These are phyloP conservation scores for Megalops atlanticus DNA, from an alignment of 2,113 vertebrate species.

Conservation along the genomic window DNA sequence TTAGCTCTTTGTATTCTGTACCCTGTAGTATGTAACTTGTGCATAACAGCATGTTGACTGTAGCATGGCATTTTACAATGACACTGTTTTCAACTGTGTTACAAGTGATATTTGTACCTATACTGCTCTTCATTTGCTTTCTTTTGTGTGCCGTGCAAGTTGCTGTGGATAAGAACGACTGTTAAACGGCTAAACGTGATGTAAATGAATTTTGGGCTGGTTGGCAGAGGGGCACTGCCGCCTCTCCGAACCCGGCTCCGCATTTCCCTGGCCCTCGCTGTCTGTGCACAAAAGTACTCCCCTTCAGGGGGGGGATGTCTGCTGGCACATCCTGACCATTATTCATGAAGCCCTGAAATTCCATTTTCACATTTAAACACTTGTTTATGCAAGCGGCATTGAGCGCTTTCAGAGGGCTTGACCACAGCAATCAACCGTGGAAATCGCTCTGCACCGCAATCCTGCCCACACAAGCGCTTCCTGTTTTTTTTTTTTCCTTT, in stretches of 20 bases:
- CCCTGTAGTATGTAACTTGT: no score
- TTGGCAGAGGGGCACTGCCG: background rate
- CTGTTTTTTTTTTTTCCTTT: background rate
- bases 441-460: background rate
- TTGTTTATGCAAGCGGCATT: background rate
- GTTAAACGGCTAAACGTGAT: no score
- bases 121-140: no score
- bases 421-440: background rate
- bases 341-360: constrained; percentile 14
- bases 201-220: no score
- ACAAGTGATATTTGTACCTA: no score
- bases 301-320: background rate
- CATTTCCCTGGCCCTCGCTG: background rate
- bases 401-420: background rate
- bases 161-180: no score
- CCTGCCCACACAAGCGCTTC: background rate
- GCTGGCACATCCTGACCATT: background rate
- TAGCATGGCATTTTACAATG: no score
- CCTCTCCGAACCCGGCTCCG: background rate
- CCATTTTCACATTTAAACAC: background rate
- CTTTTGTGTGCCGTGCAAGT: no score
- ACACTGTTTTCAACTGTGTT: no score
- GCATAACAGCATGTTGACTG: no score
- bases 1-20: no score
- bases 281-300: background rate